Conservation (phyloP, 2,888 invertebrate species). For the Perizoma flavofasciatum region DNA sequence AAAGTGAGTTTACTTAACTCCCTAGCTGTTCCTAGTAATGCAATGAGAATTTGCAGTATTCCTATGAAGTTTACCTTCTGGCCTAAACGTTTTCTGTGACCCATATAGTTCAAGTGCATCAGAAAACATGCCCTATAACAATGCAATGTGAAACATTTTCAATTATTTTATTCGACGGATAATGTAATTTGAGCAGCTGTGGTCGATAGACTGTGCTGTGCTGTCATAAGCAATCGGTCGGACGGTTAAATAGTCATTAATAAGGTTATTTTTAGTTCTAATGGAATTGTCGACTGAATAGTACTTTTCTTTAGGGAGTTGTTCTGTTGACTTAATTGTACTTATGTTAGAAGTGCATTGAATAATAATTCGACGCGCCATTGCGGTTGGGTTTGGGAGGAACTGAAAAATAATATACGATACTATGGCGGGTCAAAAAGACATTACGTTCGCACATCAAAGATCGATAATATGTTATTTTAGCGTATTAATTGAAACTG, state of each 20-base stretch:
- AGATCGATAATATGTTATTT: no score
- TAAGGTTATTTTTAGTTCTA: conserved; percentile 25
- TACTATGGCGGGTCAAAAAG: no score
- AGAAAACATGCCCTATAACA: background rate
- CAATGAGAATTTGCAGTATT: no score
- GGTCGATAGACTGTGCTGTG: conserved; percentile 29
- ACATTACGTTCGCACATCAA: no score
- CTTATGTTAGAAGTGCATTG: no score
- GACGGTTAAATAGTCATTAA: conserved; percentile 41
- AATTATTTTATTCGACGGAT: background rate
- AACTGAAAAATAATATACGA: no score
- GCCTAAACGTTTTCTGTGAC: conserved; percentile 1
- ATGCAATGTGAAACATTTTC: conserved; percentile 5
- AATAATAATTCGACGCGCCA: no score
- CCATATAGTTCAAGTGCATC: background rate
- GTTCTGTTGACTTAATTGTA: background rate
- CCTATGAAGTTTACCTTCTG: background rate
- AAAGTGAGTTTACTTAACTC: no score
- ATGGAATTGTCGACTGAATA: conserved; percentile 15
- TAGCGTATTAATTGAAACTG: no score
- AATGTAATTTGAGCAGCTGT: conserved; percentile 11
- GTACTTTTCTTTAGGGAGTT: conserved; percentile 19
- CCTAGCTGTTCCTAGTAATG: no score
- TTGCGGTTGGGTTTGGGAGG: no score
- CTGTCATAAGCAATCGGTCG: conserved; percentile 38